Base-by-base conservation (phyloP, 2,888 invertebrate species). In the Phortica magna region DNA sequence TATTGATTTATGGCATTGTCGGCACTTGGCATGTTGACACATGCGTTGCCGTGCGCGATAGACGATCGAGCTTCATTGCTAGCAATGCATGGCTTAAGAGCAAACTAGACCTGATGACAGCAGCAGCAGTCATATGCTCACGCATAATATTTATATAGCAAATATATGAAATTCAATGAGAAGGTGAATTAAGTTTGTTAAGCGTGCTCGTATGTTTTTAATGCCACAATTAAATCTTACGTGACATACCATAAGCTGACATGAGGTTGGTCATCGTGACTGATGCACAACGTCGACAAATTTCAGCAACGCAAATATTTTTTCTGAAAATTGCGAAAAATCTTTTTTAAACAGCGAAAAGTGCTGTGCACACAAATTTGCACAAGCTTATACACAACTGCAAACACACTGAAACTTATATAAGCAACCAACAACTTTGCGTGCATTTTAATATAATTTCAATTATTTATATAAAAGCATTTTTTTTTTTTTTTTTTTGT, bases 1-100 rank as follows among this genome's bases (percentile, higher is more conserved):
- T 12, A 61, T 61, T 61, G 61, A 61, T 61, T 61, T 22, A 61
- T 61, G 61, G 61, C 61, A 61, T 12, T 19, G 10, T 19, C 61
- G 19, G 48, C 48, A 48, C 48, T 9, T 48, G 48, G 14, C 48
- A 48, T 48, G 48, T 48, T 48, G 48, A 48, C 48, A 48, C 48
- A 5, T 48, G 48, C 48, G 3, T 14, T 48, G 48, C 48, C 9
- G 31, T 31, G 31, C 5, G 5, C 3, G 31, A 31, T 4, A 31
- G 31, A 4, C 31, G 31, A 31, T 31, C 31, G n/a, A n/a, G n/a
- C n/a, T n/a, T n/a, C n/a, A n/a, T n/a, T n/a, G n/a, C n/a, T n/a
- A n/a, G n/a, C n/a, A n/a, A n/a, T n/a, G 31, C 31, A 31, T 4
- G 31, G 31, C 31, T 31, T 31, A 31, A 31, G 31, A 31, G 31